Evolutionary conservation across 2,888 invertebrate species (phyloP), one percentile per base, ranked within the genome.

Genomic region (Altica lythri): DNA sequence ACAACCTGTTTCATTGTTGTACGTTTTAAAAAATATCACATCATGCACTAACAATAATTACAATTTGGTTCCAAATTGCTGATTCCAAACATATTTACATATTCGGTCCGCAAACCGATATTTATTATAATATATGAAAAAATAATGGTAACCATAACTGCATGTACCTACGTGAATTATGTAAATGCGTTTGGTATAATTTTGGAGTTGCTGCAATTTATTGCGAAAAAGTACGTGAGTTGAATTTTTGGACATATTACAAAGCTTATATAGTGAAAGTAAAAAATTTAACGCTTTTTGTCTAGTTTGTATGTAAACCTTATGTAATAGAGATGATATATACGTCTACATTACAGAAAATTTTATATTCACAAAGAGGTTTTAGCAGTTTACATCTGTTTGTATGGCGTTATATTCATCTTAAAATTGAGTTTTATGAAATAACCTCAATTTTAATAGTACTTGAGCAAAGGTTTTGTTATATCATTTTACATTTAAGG

Each of bases 51-150:
- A n/a, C n/a, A n/a, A n/a, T n/a, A n/a, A n/a, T n/a, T n/a, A n/a
- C n/a, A n/a, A n/a, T n/a, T n/a, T n/a, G n/a, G n/a, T n/a, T n/a
- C n/a, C n/a, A n/a, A n/a, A n/a, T n/a, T n/a, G n/a, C n/a, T n/a
- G n/a, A n/a, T n/a, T n/a, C n/a, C n/a, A n/a, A n/a, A n/a, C n/a
- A n/a, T n/a, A n/a, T n/a, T 44, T 34, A 18, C 13, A 17, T 16
- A 44, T 44, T 30, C 44, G 2, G 5, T 2, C 13, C 13, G 10
- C 22, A 17, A 45, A 45, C 45, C 45, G 29, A 6, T 38, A 38
- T 48, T 37, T 48, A 48, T 48, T 37, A 48, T 48, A 18, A 38
- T 29, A 46, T 35, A 38, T 48, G 37, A 48, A 48, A 37, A 48
- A 48, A 12, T 35, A 30, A 10, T 18, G 25, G 18, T n/a, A 18